A percentile compares a stretch with the other conserved stretches of the same genome.
Conservation (phyloP, 2,888 invertebrate genomes). For the Macrosoma leucophasiata region DNA sequence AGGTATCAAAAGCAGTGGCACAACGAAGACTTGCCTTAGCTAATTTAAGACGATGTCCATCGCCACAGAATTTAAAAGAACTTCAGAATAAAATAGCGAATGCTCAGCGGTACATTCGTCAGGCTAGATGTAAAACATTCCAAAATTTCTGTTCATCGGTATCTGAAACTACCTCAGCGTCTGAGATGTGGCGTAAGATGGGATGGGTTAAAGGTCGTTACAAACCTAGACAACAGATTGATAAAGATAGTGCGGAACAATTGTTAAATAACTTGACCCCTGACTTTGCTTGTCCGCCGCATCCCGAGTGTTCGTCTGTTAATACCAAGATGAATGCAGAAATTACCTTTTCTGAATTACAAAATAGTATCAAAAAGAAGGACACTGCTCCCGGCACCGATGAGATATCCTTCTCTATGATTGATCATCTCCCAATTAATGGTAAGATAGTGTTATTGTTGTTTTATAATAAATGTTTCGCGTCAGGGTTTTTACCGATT, state of each 20-base stretch:
- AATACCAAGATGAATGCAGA: background rate
- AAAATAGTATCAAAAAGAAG: conserved; percentile 12
- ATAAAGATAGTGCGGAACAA: background rate
- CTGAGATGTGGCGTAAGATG: conserved; percentile 23
- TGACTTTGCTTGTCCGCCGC: background rate
- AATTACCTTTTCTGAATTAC: conserved; percentile 13
- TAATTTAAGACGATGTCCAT: conserved; percentile 25
- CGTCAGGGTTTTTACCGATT: background rate
- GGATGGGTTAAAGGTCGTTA: conserved; percentile 19
- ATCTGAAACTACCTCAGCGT: conserved; percentile 10
- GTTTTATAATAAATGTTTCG: background rate
- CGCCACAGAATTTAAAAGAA: conserved; percentile 17
- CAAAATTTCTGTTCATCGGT: conserved; percentile 18
- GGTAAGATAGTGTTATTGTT: background rate
- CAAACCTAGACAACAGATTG: background rate
- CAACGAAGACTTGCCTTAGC: conserved; percentile 24
- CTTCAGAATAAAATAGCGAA: conserved; percentile 12
- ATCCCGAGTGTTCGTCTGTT: background rate
- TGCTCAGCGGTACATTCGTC: conserved; percentile 15
- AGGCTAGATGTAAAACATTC: conserved; percentile 17
- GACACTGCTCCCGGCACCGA: conserved; percentile 22
- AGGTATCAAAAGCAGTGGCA: conserved; percentile 25
- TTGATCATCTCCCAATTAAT: conserved; percentile 11
- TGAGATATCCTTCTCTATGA: conserved; percentile 20
- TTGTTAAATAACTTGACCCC: background rate